Percentiles rank a stretch among this genome's conserved stretches.
Conservation (phyloP, 2,888 invertebrate species). For the Leptinotarsa peninsularis region DNA sequence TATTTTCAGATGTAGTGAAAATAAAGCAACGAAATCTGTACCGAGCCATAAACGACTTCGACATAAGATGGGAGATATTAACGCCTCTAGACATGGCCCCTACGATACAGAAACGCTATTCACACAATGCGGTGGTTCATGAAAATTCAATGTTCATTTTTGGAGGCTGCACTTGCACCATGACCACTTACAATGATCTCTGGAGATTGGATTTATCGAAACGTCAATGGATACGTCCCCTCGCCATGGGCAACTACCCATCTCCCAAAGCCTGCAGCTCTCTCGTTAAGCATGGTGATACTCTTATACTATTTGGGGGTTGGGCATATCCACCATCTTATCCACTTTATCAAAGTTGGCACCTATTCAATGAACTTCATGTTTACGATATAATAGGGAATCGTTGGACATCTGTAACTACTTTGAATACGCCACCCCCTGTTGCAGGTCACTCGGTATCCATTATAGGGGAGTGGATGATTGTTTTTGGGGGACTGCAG, state of each 20-base stretch:
- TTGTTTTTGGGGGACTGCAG: constrained; percentile 74
- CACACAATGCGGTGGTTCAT: constrained; percentile 88
- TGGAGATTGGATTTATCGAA: constrained; percentile 92
- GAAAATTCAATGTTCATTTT: constrained; percentile 93
- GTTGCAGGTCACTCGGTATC: constrained; percentile 95
- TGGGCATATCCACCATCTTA: constrained; percentile 93
- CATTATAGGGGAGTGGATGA: constrained; percentile 84
- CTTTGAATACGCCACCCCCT: constrained; percentile 76
- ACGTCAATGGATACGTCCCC: constrained; percentile 85
- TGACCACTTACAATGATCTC: constrained; percentile 96
- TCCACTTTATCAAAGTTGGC: constrained; percentile 86
- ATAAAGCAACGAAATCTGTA: constrained; percentile 80
- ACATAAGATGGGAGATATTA: constrained; percentile 80
- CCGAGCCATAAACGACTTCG: constrained; percentile 81
- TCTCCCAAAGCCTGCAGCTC: constrained; percentile 96
- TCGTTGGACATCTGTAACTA: constrained; percentile 80
- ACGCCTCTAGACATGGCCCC: constrained; percentile 72
- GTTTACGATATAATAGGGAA: constrained; percentile 85
- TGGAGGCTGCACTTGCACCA: constrained; percentile 94
- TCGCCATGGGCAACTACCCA: constrained; percentile 89
- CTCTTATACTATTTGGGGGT: constrained; percentile 82
- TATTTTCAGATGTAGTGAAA: constrained; percentile 79
- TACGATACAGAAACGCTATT: constrained; percentile 90
- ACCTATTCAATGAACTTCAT: constrained; percentile 93
- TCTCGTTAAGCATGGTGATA: constrained; percentile 87